These are phyloP conservation scores for Pantherophis alleghaniensis DNA, from an alignment of 2,797 vertebrate genomes.

Conservation along the genomic window DNA sequence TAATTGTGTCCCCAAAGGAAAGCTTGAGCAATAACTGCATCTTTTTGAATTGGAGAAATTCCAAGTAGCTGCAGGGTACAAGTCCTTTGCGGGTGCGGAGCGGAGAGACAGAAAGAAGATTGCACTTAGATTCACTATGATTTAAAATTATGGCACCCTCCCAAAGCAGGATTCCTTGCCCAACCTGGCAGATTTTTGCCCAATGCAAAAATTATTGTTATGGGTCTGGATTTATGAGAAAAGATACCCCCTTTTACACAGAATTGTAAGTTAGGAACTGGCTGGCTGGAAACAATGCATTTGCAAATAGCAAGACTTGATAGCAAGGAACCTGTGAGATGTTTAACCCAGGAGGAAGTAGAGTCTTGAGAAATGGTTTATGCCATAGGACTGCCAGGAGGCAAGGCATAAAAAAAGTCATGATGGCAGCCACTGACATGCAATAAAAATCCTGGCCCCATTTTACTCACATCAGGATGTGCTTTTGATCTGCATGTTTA, in stretches of 20 bases:
- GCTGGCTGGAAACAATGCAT: too few species aligned
- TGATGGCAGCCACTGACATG: neutral
- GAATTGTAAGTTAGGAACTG: neutral
- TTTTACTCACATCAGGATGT: neutral
- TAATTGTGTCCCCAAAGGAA: conserved; percentile 28
- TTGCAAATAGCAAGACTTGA: neutral
- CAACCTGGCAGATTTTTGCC: neutral
- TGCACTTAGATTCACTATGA: neutral
- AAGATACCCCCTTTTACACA: neutral
- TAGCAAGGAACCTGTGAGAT: neutral
- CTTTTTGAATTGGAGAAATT: conserved; percentile 19
- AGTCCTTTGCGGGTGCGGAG: neutral
- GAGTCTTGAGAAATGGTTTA: neutral
- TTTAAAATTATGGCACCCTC: neutral
- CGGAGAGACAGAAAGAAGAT: neutral
- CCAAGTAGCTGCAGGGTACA: neutral
- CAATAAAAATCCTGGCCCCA: neutral
- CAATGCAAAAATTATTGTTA: neutral
- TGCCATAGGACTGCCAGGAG: neutral
- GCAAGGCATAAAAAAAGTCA: neutral
- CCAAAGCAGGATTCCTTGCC: neutral
- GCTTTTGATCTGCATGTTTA: neutral
- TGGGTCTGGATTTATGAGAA: neutral
- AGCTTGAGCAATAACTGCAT: neutral
- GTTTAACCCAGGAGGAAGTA: neutral